Base-by-base conservation (phyloP, 2,888 invertebrate species). In the Hetaerina titia region DNA sequence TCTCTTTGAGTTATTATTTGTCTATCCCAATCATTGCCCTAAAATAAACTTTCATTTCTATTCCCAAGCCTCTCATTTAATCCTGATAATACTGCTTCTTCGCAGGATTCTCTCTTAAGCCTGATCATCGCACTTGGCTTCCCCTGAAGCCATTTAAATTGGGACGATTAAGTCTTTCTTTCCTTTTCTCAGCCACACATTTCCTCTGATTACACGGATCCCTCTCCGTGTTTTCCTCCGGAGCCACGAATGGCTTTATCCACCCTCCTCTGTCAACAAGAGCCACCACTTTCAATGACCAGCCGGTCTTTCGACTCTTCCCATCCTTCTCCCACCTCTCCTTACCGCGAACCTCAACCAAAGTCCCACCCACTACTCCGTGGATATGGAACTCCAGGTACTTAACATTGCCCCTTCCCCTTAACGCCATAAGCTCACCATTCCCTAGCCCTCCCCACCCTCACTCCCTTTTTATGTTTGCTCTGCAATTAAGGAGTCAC, bases 401-500 rank as follows among this genome's bases (percentile, higher is more conserved):
- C 81, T 81, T 81, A 81, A 81, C 81, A 31, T 81, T 22, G 31
- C 81, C 81, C 81, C 81, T 31, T 81, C 31, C 81, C n/a, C n/a
- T 8, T 81, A 81, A 81, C 81, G 31, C 81, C 81, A 81, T 81
- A 81, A 81, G 81, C 81, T 22, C 45, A 45, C 69, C 69, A 69
- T 69, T 69, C 69, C 0, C 69, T 22, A 2, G 22, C n/a, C 1
- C n/a, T 69, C 81, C 13, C n/a, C n/a, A 8, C 31, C 22, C n/a
- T n/a, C 74, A 25, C 31, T 7, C 74, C 6, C 74, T 81, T 31
- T 45, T 81, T 13, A 81, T 81, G 81, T 81, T 81, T 81, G 81
- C 81, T 81, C 81, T 31, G 81, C 81, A 81, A 81, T 81, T 81
- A 81, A 81, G 81, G 81, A 81, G 81, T 81, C 81, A 81, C 81